Evolutionary conservation across 2,797 vertebrate genomes (phyloP), one percentile per base, ranked within the genome.

Genomic region (Sebastes ruberrimus): DNA sequence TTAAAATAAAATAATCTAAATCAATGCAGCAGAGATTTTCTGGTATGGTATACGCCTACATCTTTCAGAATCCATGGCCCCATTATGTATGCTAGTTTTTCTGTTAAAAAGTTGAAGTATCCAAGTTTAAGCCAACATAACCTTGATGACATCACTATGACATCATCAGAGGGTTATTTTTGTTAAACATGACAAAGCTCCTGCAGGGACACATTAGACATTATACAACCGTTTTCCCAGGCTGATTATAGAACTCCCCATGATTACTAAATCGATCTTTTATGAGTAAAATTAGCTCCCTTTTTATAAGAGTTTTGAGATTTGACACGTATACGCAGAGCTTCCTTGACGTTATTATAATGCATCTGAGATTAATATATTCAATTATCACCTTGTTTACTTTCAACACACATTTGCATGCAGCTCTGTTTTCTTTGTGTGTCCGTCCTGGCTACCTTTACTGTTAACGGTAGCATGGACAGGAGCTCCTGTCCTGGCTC

Each of bases 401-500:
- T 60, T 73, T 59, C 30, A 38, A 7, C 46, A 35, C 4, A 9
- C 27, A 80, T 80, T 80, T 80, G 65, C 53, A 84, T 74, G 69
- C n/a, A 42, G 74, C 64, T 77, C 57, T 53, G n/a, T 55, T 73
- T 70, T 64, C 72, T 57, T 42, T 84, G 70, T 74, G 49, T n/a
- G 35, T 64, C 72, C 32, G 60, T 63, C 71, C 84, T 84, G 88
- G 74, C 84, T 90, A 80, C 83, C 82, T 82, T 69, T 46, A 18
- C 74, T 77, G 71, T 83, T 83, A 86, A 80, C n/a, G 27, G 59
- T 35, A 79, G 60, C 74, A 53, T 16, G 30, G 83, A 87, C 86
- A 65, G 78, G 57, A 74, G 76, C 86, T 90, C 78, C 82, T 69
- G 63, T 80, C 78, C 88, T 86, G 84, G 89, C 86, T 87, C 74